These are phyloP conservation scores for Eupeodes corollae DNA, from an alignment of 1,140 invertebrate genomes.

Conservation along the genomic window DNA sequence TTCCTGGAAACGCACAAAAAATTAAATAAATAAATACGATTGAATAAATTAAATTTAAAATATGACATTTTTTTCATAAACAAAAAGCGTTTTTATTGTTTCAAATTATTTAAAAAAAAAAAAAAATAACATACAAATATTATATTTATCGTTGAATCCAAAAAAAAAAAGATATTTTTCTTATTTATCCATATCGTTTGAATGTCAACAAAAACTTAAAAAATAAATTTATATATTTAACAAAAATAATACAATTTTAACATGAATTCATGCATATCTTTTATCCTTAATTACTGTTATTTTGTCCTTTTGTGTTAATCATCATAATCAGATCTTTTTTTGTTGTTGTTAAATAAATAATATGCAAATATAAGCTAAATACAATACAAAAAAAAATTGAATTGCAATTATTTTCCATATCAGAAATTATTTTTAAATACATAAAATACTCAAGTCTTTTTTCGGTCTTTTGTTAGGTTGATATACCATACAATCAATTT, in stretches of 20 bases:
- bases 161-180: background rate
- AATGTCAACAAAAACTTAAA: background rate
- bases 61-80: no score
- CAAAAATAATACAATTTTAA: background rate
- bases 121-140: background rate
- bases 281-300: background rate
- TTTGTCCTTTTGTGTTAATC: background rate
- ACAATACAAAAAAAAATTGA: no score
- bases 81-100: no score
- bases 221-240: background rate
- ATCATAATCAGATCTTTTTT: background rate
- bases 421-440: no score
- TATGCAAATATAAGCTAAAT: no score
- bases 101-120: no score
- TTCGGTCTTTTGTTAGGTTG: no score
- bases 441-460: no score
- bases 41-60: background rate
- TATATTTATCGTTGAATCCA: background rate
- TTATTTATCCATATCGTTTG: background rate
- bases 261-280: background rate
- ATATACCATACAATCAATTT: no score
- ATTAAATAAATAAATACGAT: background rate
- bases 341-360: no score
- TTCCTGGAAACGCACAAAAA: background rate
- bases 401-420: no score